Conservation (phyloP, 2,797 vertebrate genomes). For the Cyclopterus lumpus region DNA sequence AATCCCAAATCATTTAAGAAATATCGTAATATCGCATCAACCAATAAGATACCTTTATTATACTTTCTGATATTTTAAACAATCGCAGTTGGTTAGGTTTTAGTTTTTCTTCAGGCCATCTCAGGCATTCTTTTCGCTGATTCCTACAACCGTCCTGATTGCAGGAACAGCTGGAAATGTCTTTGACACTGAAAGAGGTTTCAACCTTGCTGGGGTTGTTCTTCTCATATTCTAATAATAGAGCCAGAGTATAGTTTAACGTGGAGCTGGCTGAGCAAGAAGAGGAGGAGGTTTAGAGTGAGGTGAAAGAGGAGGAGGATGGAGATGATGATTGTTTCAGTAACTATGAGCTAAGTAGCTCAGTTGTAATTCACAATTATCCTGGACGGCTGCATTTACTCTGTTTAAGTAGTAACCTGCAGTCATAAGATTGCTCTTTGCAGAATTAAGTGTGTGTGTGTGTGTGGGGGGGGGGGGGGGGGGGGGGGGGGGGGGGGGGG, state of each 20-base stretch:
- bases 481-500: too few species aligned
- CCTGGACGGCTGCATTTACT: conserved; percentile 53
- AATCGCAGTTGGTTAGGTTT: background rate
- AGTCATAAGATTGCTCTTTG: conserved; percentile 52
- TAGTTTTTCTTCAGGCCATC: background rate
- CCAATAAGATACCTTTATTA: background rate
- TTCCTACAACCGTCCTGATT: background rate
- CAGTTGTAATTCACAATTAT: conserved; percentile 47
- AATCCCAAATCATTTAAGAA: background rate
- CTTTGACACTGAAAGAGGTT: conserved; percentile 7
- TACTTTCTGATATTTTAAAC: background rate
- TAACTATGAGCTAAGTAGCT: conserved; percentile 31
- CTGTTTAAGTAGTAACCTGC: conserved; percentile 60
- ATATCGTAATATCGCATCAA: background rate
- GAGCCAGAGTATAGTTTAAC: conserved; percentile 7
- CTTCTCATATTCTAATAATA: conserved; percentile 25
- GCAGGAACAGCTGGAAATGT: conserved; percentile 21
- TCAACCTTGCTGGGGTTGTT: conserved; percentile 3
- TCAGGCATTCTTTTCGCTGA: background rate
- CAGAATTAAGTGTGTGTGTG: conserved; percentile 33
- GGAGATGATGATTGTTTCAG: conserved; percentile 38
- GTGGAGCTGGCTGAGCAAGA: background rate
- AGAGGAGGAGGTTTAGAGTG: background rate
- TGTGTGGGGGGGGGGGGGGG: too few species aligned
- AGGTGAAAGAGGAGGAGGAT: conserved; percentile 29